A percentile compares a stretch with the other conserved stretches of the same genome.
Conservation (phyloP, 2,888 invertebrate genomes). For the Ochropleura plecta region DNA sequence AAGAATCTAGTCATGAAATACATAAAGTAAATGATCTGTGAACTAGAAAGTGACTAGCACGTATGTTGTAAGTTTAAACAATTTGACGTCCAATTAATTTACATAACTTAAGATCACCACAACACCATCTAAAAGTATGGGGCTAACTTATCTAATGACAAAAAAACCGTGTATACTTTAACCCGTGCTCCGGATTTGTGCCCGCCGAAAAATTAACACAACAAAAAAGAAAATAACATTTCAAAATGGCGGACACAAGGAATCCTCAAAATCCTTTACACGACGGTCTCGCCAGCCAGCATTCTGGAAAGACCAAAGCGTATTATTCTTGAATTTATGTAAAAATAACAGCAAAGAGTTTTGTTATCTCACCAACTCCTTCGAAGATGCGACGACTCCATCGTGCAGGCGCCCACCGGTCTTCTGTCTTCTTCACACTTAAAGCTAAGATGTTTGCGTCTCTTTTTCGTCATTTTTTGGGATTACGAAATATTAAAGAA, state of each 20-base stretch:
- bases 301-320: constrained; percentile 87
- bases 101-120: constrained; percentile 64
- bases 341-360: constrained; percentile 57
- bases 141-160: constrained; percentile 72
- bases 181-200: constrained; percentile 74
- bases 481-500: constrained; percentile 67
- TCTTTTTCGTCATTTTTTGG: constrained; percentile 51
- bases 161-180: constrained; percentile 78
- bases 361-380: constrained; percentile 72
- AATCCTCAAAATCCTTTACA: constrained; percentile 62
- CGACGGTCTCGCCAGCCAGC: constrained; percentile 55
- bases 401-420: constrained; percentile 6
- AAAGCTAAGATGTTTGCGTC: constrained; percentile 58
- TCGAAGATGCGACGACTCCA: constrained; percentile 64
- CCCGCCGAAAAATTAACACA: constrained; percentile 57
- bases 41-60: neutral
- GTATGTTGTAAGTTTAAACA: neutral
- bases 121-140: constrained; percentile 69
- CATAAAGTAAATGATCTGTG: neutral
- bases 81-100: neutral
- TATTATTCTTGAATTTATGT: constrained; percentile 78
- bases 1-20: neutral
- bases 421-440: constrained; percentile 67
- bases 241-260: constrained; percentile 61
- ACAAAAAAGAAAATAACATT: constrained; percentile 36